These are phyloP conservation scores for Chrysodeixis includens DNA, from an alignment of 2,888 invertebrate species.

Conservation along the genomic window DNA sequence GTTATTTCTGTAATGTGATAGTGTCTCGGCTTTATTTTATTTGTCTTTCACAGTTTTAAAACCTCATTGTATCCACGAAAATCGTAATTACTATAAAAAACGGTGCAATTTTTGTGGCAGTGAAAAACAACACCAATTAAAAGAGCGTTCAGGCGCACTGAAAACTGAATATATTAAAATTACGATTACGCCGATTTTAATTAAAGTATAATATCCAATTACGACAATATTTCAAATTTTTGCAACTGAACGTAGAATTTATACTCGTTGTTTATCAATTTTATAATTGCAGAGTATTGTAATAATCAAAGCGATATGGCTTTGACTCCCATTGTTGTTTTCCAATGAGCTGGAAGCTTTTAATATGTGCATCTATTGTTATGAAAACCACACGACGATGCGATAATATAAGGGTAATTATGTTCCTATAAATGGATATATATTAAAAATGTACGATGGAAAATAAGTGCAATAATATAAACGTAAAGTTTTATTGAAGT, in stretches of 20 bases:
- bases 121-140: background rate
- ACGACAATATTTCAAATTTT: background rate
- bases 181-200: conserved; percentile 16
- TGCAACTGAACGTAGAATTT: conserved; percentile 11
- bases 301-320: conserved; percentile 40
- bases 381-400: background rate
- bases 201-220: conserved; percentile 10
- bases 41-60: background rate
- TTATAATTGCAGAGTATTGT: conserved; percentile 38
- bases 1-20: background rate
- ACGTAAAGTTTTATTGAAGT: background rate
- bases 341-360: conserved; percentile 24
- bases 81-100: background rate
- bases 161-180: background rate
- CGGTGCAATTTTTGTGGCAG: too few relatives aligned
- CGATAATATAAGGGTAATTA: conserved; percentile 1
- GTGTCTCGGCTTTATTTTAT: background rate
- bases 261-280: conserved; percentile 26
- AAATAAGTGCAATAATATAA: background rate
- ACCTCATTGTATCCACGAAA: background rate
- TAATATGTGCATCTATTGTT: conserved; percentile 30
- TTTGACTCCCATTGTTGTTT: conserved; percentile 39
- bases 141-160: background rate
- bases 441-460: too few relatives aligned
- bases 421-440: background rate